phyloP scores from a whole-genome alignment of 2,888 invertebrate genomes.

The Prosapia bicincta region DNA sequence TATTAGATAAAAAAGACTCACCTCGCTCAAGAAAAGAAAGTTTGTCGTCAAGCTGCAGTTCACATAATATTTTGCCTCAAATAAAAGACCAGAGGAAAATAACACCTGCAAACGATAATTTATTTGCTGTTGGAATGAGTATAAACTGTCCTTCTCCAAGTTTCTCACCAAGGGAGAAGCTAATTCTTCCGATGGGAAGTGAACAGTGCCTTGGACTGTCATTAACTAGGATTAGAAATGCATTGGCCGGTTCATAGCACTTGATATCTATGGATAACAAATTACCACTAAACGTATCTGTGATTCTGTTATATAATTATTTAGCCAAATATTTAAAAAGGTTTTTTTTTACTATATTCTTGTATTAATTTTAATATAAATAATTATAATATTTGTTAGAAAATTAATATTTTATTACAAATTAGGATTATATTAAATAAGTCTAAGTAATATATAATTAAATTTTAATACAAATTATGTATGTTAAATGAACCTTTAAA shows the following conservation, averaged over 20 bases:
- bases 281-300: neutral
- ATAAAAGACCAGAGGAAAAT: slow-evolving; percentile 19
- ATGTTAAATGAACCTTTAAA: too few relatives aligned
- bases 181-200: slow-evolving; percentile 24
- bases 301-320: neutral
- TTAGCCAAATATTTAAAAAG: too few relatives aligned
- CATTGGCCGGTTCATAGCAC: slow-evolving; percentile 19
- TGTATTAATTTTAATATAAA: neutral
- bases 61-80: slow-evolving; percentile 20
- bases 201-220: slow-evolving; percentile 26
- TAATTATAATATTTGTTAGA: neutral
- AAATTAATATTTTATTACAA: too few relatives aligned
- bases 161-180: slow-evolving; percentile 24
- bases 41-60: slow-evolving; percentile 7
- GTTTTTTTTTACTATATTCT: neutral
- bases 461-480: too few relatives aligned
- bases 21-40: neutral
- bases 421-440: too few relatives aligned
- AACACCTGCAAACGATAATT: slow-evolving; percentile 13
- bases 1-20: slow-evolving; percentile 5
- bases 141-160: slow-evolving; percentile 19
- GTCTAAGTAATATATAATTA: too few relatives aligned
- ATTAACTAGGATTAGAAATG: slow-evolving; percentile 20
- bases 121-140: slow-evolving; percentile 24
- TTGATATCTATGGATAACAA: neutral